Conservation (phyloP, 1,140 invertebrate genomes). For the Coptotermes formosanus region DNA sequence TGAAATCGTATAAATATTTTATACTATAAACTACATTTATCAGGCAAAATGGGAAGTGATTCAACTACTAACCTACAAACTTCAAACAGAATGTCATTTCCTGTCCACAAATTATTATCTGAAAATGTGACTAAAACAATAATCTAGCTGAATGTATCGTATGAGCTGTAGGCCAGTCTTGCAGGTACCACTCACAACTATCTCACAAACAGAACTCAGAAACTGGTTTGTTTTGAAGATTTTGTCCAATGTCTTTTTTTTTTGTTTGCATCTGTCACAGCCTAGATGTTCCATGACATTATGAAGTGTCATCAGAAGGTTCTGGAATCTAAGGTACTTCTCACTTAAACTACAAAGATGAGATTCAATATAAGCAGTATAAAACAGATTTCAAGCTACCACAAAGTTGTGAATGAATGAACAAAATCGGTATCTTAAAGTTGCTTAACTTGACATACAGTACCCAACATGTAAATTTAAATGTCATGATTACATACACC, state of each 20-base stretch:
- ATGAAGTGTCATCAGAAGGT: background rate
- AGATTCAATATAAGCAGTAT: too few relatives aligned
- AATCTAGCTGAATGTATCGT: background rate
- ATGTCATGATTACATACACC: too few relatives aligned
- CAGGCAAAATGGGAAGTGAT: slow-evolving; percentile 14
- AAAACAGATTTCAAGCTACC: too few relatives aligned
- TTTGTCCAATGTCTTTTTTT: background rate
- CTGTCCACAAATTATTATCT: background rate
- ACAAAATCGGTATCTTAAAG: too few relatives aligned
- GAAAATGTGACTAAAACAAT: background rate
- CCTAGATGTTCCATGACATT: background rate
- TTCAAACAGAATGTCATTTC: background rate
- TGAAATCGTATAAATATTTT: background rate
- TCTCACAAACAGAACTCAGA: slow-evolving; percentile 5
- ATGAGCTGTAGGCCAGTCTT: background rate
- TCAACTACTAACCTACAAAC: background rate
- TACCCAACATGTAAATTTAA: too few relatives aligned
- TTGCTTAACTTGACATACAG: too few relatives aligned
- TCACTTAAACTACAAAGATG: background rate
- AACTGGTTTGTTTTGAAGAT: background rate
- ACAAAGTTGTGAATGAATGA: too few relatives aligned
- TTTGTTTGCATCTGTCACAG: background rate
- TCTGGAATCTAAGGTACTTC: background rate
- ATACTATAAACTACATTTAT: background rate
- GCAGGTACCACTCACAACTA: slow-evolving; percentile 37